A percentile compares a stretch with the other conserved stretches of the same genome.
Conservation (phyloP, 2,113 vertebrate species). For the Petrocephalus microphthalmus region DNA sequence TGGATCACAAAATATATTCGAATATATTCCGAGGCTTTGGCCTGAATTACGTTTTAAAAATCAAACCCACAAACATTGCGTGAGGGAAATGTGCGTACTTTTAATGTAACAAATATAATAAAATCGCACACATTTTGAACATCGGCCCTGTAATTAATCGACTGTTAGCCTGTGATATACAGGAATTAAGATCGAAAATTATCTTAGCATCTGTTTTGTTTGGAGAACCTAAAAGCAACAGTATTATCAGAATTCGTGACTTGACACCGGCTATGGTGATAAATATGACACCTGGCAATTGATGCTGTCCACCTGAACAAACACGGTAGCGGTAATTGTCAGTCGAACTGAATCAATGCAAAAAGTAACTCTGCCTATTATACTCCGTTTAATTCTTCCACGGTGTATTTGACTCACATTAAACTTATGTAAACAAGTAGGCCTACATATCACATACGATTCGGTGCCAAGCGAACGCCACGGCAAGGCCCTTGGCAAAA, state of each 20-base stretch:
- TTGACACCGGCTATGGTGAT: not conserved
- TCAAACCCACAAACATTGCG: not conserved
- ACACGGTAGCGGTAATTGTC: constrained; percentile 49
- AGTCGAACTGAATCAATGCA: constrained; percentile 34
- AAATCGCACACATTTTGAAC: not conserved
- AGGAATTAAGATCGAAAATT: not conserved
- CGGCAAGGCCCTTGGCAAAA: constrained; percentile 6
- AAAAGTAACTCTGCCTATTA: constrained; percentile 43
- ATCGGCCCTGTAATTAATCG: not conserved
- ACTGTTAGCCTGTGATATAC: not conserved
- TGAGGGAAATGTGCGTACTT: not conserved
- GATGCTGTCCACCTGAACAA: constrained; percentile 37
- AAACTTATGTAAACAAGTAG: constrained; percentile 1
- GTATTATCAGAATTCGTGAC: not conserved
- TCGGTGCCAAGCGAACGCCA: not conserved
- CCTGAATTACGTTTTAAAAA: not conserved
- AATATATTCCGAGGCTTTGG: not conserved
- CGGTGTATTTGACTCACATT: constrained; percentile 34
- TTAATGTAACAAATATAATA: not conserved
- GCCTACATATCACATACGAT: constrained; percentile 4
- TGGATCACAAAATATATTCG: not conserved
- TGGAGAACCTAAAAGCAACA: not conserved
- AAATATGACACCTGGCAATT: not conserved
- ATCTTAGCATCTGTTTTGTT: not conserved
- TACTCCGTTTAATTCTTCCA: constrained; percentile 37